phyloP scores from a whole-genome alignment of 2,113 vertebrate genomes.

The Pluvialis apricaria region DNA sequence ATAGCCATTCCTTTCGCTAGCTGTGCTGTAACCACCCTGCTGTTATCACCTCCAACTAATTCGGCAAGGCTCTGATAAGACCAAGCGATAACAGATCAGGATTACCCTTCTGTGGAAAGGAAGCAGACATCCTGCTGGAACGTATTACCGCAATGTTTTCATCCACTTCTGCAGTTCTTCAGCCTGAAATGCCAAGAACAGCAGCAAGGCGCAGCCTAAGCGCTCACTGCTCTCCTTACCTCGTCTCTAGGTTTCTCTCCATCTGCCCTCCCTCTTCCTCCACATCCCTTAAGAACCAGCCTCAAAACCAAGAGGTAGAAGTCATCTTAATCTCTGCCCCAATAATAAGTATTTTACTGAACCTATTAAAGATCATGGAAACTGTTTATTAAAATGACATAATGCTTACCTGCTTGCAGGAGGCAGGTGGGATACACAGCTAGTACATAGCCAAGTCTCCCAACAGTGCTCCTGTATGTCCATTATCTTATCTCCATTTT shows the following conservation, averaged over 20 bases:
- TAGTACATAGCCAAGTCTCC: neutral
- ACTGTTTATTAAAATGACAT: neutral
- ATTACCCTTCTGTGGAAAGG: neutral
- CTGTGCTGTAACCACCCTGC: neutral
- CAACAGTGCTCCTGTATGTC: accelerated
- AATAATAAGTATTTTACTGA: neutral
- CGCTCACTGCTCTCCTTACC: neutral
- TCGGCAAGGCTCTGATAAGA: neutral
- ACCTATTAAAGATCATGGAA: too few relatives aligned
- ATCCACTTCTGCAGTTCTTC: neutral
- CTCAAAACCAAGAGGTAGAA: neutral
- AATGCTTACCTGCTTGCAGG: neutral
- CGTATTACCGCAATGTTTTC: neutral
- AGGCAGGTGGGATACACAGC: neutral
- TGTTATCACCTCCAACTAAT: neutral
- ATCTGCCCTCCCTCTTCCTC: neutral
- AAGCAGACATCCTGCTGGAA: neutral
- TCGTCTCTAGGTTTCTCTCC: neutral
- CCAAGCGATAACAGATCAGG: neutral
- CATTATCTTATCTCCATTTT: neutral
- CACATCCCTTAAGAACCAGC: neutral
- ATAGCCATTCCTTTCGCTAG: neutral
- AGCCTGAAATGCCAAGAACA: neutral
- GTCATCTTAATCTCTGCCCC: neutral
- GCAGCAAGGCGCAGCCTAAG: neutral